Evolutionary conservation across 1,140 invertebrate genomes (phyloP), one percentile per base, ranked within the genome.

Genomic region (Camponotus vicinus): DNA sequence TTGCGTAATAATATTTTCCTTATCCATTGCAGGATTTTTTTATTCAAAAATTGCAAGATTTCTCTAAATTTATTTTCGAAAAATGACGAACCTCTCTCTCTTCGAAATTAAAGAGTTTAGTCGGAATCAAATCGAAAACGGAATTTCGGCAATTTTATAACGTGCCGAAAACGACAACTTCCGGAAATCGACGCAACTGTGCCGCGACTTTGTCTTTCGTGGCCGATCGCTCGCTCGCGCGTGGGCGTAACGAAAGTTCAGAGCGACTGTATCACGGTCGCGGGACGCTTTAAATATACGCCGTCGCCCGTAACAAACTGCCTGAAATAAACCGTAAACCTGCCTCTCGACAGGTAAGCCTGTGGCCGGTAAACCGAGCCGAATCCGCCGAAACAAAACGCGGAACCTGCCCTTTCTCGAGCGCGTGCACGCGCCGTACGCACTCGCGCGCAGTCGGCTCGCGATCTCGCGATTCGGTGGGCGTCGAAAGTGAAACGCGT

Each of bases 331-430:
- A 88, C 88, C 89, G 90, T 92, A 92, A 92, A 92, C 86, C 88
- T 91, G 91, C 88, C 89, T 88, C 37, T 52, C 49, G 76, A 57
- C 27, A 66, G 63, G 61, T 75, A 55, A 27, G 61, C 67, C 52
- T 71, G 49, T 55, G 45, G 45, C 49, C 71, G 70, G 89, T 85
- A 86, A 86, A 73, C 85, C 88, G 87, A 86, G 69, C 85, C 88
- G 87, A 92, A 92, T 91, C 77, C 86, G 32, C 76, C 84, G 85
- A 91, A 92, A 92, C 91, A 89, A 90, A 92, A 91, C 87, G 55
- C 55, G 87, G 89, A 92, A 92, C 89, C 86, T 92, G 88, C 80
- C 89, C 89, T 78, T 82, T 89, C 70, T 75, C 80, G 67, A 71
- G 52, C 63, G 69, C 83, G 40, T 45, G 85, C 61, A 80, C 70